These are phyloP conservation scores for Catagonus wagneri DNA, from an alignment of 2,113 vertebrate species.

Conservation along the genomic window DNA sequence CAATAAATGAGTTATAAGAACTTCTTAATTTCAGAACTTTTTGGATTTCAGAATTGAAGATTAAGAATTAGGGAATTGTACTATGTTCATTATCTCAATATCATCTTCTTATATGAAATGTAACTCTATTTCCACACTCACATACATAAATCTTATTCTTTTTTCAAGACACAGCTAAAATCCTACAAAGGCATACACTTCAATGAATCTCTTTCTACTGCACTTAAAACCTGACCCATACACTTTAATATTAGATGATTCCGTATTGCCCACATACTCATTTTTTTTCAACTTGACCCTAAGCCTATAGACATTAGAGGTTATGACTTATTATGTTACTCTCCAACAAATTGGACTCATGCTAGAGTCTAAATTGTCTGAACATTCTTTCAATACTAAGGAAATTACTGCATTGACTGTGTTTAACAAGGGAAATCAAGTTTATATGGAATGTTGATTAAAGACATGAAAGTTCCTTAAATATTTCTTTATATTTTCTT, in stretches of 20 bases:
- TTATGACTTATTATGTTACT: not conserved
- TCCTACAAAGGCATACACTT: not conserved
- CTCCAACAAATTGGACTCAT: not conserved
- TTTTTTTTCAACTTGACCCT: not conserved
- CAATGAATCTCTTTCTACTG: not conserved
- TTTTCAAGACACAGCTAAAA: not conserved
- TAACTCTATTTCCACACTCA: not conserved
- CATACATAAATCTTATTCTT: not conserved
- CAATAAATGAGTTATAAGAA: slow-evolving; percentile 41
- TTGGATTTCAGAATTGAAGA: not conserved
- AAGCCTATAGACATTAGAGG: not conserved
- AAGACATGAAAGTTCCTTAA: slow-evolving; percentile 10
- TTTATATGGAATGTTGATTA: slow-evolving; percentile 53
- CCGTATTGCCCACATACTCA: not conserved
- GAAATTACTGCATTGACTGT: slow-evolving; percentile 2
- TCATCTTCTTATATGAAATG: not conserved
- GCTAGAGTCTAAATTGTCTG: slow-evolving; percentile 12
- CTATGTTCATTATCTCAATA: not conserved
- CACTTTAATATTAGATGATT: not conserved
- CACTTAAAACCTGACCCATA: not conserved
- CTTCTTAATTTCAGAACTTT: not conserved
- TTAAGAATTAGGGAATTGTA: not conserved
- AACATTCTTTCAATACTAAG: not conserved
- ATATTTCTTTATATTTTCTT: not conserved
- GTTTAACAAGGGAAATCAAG: slow-evolving; percentile 37